Percentiles rank a stretch among this genome's conserved stretches.
These are phyloP conservation scores for Camptogramma bilineatum DNA, from an alignment of 2,888 invertebrate genomes.

Conservation along the genomic window DNA sequence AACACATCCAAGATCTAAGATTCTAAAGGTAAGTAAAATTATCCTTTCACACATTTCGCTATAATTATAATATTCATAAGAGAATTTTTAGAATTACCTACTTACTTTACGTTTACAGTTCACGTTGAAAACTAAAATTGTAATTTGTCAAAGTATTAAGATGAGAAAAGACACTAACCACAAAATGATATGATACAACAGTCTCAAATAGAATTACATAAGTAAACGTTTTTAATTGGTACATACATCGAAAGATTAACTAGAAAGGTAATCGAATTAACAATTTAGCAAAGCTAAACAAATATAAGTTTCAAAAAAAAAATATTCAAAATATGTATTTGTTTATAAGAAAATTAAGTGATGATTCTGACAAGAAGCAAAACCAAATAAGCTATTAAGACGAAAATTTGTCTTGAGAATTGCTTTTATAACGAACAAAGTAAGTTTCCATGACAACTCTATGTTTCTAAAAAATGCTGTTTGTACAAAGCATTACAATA, in stretches of 20 bases:
- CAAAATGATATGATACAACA: conserved; percentile 28
- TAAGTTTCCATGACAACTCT: neutral
- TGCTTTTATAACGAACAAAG: too few relatives aligned
- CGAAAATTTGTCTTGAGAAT: neutral
- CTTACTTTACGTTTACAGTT: neutral
- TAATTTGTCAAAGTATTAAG: neutral
- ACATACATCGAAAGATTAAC: neutral
- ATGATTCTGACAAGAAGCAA: too few relatives aligned
- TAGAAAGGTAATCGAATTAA: neutral
- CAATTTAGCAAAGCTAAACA: neutral
- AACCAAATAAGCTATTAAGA: too few relatives aligned
- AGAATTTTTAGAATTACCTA: neutral
- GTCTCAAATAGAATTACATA: conserved; percentile 16
- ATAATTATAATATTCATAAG: neutral
- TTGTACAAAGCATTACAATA: conserved; percentile 15
- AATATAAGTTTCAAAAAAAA: too few relatives aligned
- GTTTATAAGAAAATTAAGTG: too few relatives aligned
- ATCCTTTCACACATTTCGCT: neutral
- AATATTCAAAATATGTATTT: too few relatives aligned
- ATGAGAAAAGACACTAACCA: conserved; percentile 8
- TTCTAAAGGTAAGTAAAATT: neutral
- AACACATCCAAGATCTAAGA: neutral
- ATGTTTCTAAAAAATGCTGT: conserved; percentile 7
- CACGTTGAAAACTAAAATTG: neutral
- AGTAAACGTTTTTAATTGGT: neutral